Conservation (phyloP, 2,888 invertebrate species). For the Rhagium mordax region DNA sequence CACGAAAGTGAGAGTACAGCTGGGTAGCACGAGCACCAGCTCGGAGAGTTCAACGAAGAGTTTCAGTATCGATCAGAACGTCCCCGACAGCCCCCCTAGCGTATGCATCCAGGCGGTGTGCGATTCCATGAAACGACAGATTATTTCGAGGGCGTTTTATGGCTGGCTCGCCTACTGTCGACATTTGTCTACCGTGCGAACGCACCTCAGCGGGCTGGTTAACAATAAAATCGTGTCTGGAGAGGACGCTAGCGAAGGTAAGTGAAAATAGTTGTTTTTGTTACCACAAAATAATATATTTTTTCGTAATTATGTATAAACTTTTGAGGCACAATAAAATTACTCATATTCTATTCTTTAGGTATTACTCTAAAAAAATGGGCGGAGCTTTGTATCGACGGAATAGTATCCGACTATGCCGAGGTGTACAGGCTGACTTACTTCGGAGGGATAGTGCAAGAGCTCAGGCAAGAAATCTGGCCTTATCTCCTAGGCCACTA, state of each 20-base stretch:
- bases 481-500: conserved; percentile 92
- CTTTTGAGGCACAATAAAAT: too few species aligned
- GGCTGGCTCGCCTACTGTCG: conserved; percentile 97
- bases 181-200: conserved; percentile 92
- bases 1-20: conserved; percentile 67
- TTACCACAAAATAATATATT: background rate
- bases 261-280: background rate
- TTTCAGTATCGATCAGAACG: conserved; percentile 70
- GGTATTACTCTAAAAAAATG: conserved; percentile 85
- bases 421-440: conserved; percentile 90
- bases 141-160: conserved; percentile 93
- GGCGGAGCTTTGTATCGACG: conserved; percentile 78
- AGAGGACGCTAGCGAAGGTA: conserved; percentile 75
- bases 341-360: too few species aligned
- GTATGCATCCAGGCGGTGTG: conserved; percentile 79
- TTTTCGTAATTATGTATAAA: too few species aligned
- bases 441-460: conserved; percentile 88
- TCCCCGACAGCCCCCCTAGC: conserved; percentile 68
- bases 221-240: conserved; percentile 80
- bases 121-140: conserved; percentile 95
- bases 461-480: conserved; percentile 87
- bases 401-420: conserved; percentile 75
- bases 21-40: conserved; percentile 80
- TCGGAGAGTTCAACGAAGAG: conserved; percentile 77
- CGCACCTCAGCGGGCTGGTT: conserved; percentile 92